Evolutionary conservation across 92 coral and sea anemone genomes (phyloP), one percentile per base, ranked within the genome.

Genomic region (Palythoa grandis): DNA sequence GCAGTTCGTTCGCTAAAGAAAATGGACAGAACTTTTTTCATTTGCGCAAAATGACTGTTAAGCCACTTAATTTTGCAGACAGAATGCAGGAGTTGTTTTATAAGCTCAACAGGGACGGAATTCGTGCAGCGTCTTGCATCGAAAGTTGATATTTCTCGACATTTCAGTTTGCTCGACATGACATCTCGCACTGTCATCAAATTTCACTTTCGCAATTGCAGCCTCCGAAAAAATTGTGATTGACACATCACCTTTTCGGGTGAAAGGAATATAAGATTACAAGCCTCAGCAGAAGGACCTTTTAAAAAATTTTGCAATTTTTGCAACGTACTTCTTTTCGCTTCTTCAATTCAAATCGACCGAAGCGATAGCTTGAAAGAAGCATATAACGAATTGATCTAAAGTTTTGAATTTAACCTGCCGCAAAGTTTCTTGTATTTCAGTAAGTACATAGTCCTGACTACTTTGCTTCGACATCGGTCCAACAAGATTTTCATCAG

Each of bases 181-280:
- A 80, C 74, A 66, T 50, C 47, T 79, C 61, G 13, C 74, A 5
- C 61, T 11, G 2, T 43, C 61, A 43, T 79, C 84, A 79, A 65
- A n/a, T 79, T 79, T 47, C 84, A 65, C 58, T 79, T 79, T 79
- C 84, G 84, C 84, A 79, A 79, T 50, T 67, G 35, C 39, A 23
- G 60, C 37, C 74, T 25, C 7, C 14, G 47, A n/a, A 8, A 22
- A 13, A 4, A 61, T 15, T n/a, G 52, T 17, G 52, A 17, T 23
- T 20, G 71, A 78, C 56, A 58, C 37, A 0, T 17, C 53, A n/a
- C 24, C 53, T 80, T 40, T 80, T 65, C 66, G 40, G 16, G 39
- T 53, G 13, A 70, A 66, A 50, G 47, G 52, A 13, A 52, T 67
- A 80, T 80, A 66, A 66, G 40, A 16, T 80, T 39, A 65, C 74